These are phyloP conservation scores for Anseranas semipalmata DNA, from an alignment of 2,113 vertebrate species.

Conservation along the genomic window DNA sequence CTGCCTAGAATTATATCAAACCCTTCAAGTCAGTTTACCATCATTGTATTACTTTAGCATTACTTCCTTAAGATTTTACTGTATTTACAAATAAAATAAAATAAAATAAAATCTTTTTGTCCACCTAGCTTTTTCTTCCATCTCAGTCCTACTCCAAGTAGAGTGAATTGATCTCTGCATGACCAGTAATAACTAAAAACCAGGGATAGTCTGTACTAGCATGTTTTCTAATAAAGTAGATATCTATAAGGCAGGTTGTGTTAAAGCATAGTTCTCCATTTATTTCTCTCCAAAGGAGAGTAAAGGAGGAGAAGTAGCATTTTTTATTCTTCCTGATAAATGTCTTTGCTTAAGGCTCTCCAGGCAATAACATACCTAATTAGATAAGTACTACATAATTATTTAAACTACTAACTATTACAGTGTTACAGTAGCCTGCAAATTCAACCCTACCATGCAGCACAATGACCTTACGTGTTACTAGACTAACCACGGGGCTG, in stretches of 20 bases:
- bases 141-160: background rate
- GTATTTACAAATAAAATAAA: background rate
- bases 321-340: background rate
- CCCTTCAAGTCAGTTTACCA: background rate
- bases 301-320: background rate
- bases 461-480: background rate
- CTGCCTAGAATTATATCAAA: background rate
- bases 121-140: background rate
- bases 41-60: background rate
- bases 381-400: background rate
- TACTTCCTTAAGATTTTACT: background rate
- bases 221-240: background rate
- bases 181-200: background rate
- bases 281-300: rapidly evolving
- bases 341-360: background rate
- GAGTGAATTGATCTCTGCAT: background rate
- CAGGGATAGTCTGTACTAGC: background rate
- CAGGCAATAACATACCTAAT: background rate
- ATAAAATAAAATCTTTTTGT: background rate
- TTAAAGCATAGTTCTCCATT: background rate
- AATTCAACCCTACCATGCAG: background rate
- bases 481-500: background rate
- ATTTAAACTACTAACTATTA: background rate
- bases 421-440: background rate
- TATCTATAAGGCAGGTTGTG: background rate